These are phyloP conservation scores for Mustelus asterias DNA, from an alignment of 2,113 vertebrate species.

Conservation along the genomic window DNA sequence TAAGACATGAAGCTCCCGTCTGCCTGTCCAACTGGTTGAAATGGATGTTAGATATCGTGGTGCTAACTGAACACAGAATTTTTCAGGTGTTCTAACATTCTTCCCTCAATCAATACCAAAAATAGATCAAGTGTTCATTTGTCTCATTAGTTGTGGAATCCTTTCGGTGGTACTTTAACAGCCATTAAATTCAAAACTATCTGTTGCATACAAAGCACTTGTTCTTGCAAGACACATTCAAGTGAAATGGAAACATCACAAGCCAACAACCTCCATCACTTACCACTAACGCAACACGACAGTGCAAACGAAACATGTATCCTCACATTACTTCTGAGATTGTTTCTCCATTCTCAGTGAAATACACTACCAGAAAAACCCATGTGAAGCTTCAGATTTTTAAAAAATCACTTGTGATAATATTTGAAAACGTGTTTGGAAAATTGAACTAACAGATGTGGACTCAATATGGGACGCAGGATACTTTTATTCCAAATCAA, in stretches of 20 bases:
- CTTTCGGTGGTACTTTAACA: not conserved
- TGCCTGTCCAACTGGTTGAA: not conserved
- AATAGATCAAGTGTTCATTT: not conserved
- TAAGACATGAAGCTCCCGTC: not conserved
- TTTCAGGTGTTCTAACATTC: not conserved
- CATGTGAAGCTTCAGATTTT: no score
- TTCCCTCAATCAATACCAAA: not conserved
- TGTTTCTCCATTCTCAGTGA: not conserved
- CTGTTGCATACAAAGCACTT: not conserved
- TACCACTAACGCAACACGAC: not conserved
- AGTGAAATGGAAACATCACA: not conserved
- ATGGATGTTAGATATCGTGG: not conserved
- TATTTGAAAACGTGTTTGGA: not conserved
- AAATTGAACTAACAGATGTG: not conserved
- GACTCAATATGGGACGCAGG: not conserved
- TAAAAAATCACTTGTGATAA: not conserved
- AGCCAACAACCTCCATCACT: not conserved
- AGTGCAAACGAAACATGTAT: no score
- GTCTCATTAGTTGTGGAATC: not conserved
- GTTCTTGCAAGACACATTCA: not conserved
- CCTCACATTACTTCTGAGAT: not conserved
- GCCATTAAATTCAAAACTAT: not conserved
- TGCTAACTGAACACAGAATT: not conserved
- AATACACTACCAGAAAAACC: not conserved
- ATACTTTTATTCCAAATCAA: no score